These are phyloP conservation scores for Drosophila niveifrons DNA, from an alignment of 2,888 invertebrate species.

Conservation along the genomic window DNA sequence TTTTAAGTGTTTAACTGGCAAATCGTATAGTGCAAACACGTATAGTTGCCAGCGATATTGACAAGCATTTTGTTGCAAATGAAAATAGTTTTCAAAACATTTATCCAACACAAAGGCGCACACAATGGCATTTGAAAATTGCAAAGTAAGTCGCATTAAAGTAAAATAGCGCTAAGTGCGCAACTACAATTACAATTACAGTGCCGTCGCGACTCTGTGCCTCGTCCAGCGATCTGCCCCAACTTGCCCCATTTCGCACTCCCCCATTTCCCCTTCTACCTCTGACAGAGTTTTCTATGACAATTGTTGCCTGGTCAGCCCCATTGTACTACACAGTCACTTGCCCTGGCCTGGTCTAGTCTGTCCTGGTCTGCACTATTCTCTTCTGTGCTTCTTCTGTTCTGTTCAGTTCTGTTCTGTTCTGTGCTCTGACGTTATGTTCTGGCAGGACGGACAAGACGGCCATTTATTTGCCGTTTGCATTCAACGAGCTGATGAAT, in stretches of 20 bases:
- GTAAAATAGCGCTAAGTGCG: slow-evolving; percentile 75
- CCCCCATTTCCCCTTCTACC: not conserved
- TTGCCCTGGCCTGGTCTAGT: slow-evolving; percentile 9
- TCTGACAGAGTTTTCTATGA: slow-evolving; percentile 69
- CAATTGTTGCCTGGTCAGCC: slow-evolving; percentile 71
- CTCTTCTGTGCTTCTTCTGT: not conserved
- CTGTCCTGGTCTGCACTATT: slow-evolving; percentile 7
- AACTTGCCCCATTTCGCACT: slow-evolving; percentile 3
- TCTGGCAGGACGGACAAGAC: slow-evolving; percentile 18
- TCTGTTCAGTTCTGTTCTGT: slow-evolving; percentile 16
- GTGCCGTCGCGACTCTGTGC: slow-evolving; percentile 34
- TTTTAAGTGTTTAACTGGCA: slow-evolving; percentile 13
- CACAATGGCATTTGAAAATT: slow-evolving; percentile 58
- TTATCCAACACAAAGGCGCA: slow-evolving; percentile 64
- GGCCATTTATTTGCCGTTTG: slow-evolving; percentile 79
- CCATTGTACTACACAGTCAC: slow-evolving; percentile 51
- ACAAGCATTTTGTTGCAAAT: slow-evolving; percentile 54
- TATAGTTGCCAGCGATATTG: slow-evolving; percentile 28
- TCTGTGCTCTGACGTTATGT: slow-evolving; percentile 12
- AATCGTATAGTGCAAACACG: slow-evolving; percentile 18
- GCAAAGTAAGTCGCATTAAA: slow-evolving; percentile 66
- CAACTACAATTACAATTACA: slow-evolving; percentile 71
- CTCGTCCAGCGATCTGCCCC: slow-evolving; percentile 31
- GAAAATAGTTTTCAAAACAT: slow-evolving; percentile 72
- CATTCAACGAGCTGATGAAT: slow-evolving; percentile 79